These are phyloP conservation scores for Cyanistes caeruleus DNA, from an alignment of 2,113 vertebrate genomes.

Conservation along the genomic window DNA sequence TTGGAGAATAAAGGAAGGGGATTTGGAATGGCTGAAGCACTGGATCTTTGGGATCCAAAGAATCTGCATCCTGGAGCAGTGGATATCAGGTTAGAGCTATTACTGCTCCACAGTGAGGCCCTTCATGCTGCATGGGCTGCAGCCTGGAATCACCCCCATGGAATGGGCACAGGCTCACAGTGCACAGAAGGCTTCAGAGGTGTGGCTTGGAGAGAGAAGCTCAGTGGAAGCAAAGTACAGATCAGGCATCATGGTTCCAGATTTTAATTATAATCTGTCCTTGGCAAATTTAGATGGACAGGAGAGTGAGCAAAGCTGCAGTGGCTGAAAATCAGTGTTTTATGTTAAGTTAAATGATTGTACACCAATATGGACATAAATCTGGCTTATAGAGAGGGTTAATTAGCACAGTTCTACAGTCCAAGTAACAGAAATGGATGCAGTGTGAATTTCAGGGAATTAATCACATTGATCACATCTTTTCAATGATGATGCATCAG, in stretches of 20 bases:
- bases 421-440: background rate
- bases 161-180: background rate
- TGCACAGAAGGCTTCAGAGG: background rate
- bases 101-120: background rate
- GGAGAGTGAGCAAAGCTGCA: background rate
- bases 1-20: background rate
- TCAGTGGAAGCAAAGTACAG: background rate
- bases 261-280: background rate
- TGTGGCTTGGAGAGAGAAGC: background rate
- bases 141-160: background rate
- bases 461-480: background rate
- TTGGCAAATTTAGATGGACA: background rate
- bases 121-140: background rate
- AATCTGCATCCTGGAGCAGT: background rate
- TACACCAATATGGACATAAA: background rate
- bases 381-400: background rate
- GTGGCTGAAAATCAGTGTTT: background rate
- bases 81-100: background rate
- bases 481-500: background rate
- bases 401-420: background rate
- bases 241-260: background rate
- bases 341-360: background rate
- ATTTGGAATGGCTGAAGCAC: background rate
- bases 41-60: background rate
- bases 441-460: slow-evolving; percentile 6